A percentile compares a stretch with the other conserved stretches of the same genome.
These are phyloP conservation scores for Callinectes sapidus DNA, from an alignment of 2,888 invertebrate genomes.

Conservation along the genomic window DNA sequence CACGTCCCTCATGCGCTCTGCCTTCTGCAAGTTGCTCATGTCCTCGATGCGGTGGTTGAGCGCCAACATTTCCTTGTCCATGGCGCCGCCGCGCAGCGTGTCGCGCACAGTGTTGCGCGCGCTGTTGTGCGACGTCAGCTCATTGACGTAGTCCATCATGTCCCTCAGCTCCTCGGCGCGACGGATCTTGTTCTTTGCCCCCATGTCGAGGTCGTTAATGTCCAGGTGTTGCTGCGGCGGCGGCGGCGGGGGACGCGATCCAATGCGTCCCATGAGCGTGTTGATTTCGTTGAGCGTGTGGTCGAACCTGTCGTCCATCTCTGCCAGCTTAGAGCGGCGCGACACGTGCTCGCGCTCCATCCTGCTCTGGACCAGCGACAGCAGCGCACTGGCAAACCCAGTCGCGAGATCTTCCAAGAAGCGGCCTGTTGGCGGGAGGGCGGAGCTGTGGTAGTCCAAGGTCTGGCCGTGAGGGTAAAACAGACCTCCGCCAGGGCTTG, in stretches of 20 bases:
- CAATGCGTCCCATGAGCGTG: slow-evolving; percentile 57
- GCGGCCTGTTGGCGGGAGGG: slow-evolving; percentile 38
- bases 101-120: slow-evolving; percentile 58
- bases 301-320: slow-evolving; percentile 68
- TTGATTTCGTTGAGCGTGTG: slow-evolving; percentile 58
- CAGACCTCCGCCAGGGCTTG: slow-evolving; percentile 35
- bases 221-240: neutral
- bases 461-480: slow-evolving; percentile 48
- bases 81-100: slow-evolving; percentile 56
- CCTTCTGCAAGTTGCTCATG: slow-evolving; percentile 44
- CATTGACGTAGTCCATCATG: slow-evolving; percentile 58
- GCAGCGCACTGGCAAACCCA: slow-evolving; percentile 55
- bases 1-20: slow-evolving; percentile 17
- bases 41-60: slow-evolving; percentile 49
- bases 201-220: neutral
- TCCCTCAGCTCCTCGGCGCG: slow-evolving; percentile 52
- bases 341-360: slow-evolving; percentile 62
- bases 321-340: slow-evolving; percentile 56
- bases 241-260: slow-evolving; percentile 46
- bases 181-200: slow-evolving; percentile 47
- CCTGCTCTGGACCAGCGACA: slow-evolving; percentile 63
- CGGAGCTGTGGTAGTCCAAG: neutral
- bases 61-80: slow-evolving; percentile 48
- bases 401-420: slow-evolving; percentile 48
- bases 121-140: slow-evolving; percentile 58